Evolutionary conservation across 2,888 invertebrate species (phyloP), one percentile per base, ranked within the genome.

Genomic region (Dryocosmus kuriphilus): DNA sequence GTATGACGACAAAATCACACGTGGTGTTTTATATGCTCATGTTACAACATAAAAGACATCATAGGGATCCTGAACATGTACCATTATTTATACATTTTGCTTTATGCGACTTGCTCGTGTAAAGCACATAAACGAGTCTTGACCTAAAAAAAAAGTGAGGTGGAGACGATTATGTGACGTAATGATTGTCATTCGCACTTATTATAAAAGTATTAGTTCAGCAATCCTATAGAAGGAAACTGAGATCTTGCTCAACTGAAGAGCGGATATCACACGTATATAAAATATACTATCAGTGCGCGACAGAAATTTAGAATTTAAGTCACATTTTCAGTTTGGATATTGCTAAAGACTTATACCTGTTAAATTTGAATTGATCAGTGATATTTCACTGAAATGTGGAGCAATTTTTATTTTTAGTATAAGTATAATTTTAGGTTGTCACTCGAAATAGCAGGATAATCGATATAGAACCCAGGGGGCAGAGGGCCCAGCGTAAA

Each of bases 71-170:
- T 57, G 27, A 57, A 57, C 24, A 57, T 51, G 27, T 67, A 16
- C 38, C 38, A 67, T 67, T 46, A 14, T 67, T 67, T 51, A 67
- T 30, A 51, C 67, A 27, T 24, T 67, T 67, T 67, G 27, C 46
- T 4, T 51, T 67, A 46, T 46, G n/a, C n/a, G 67, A 67, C 67
- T 46, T 22, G 8, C 19, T 46, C 8, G 6, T 46, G 11, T 27
- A 46, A 46, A 67, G 30, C 67, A 67, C 27, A 41, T 19, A 67
- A 67, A 46, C 19, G 46, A 30, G 46, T 46, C 27, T 67, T 67
- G 67, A 51, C 67, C 67, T 67, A 51, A 46, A 67, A 67, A 67
- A 27, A 22, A 32, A 35, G 11, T 9, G 35, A 63, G n/a, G 22
- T 35, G 22, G 38, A 38, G 38, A 60, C 24, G 2, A 60, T 60